Evolutionary conservation across 2,797 vertebrate species (phyloP), one percentile per base, ranked within the genome.

Genomic region (Scomberomorus guttatus): DNA sequence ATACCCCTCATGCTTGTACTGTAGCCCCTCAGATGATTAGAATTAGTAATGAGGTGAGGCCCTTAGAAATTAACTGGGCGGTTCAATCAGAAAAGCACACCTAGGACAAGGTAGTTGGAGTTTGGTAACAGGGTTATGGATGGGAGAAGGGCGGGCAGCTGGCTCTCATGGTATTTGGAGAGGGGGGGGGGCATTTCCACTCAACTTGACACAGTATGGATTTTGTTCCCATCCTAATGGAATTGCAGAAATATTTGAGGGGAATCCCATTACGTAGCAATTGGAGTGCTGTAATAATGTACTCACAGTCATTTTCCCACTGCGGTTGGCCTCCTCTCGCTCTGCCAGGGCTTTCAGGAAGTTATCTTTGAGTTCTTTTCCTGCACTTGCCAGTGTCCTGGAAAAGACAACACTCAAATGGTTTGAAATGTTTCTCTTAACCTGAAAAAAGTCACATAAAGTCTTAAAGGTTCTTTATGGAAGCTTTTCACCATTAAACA

Each of bases 301-400:
- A 97, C 97, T 97, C 93, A 97, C 96, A 59, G 93, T 95, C 90
- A 96, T 93, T 95, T 94, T 96, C 89, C 96, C 96, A 75, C 39
- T 95, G 80, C 87, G 91, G 92, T 96, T 96, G 87, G 94, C 95
- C 94, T 96, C 96, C 91, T 97, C 97, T 82, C 96, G 95, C 79
- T 94, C 83, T 48, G 95, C 96, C 90, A 98, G 88, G 42, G 95
- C 96, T 91, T 81, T 91, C 92, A 97, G 93, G 92, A 97, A 98
- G 93, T 95, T 93, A 85, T 97, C 95, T 52, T 95, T 94, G 81
- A 96, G 86, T 56, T 97, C 95, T 90, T 96, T 96, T 91, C 96
- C 96, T 84, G 91, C 77, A 87, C 95, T 96, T 88, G 95, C 90
- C 80, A 97, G 87, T 58, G 93, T 94, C 90, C 97, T 97, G 86